Base-by-base conservation (phyloP, 2,113 vertebrate genomes). In the Hyperoodon ampullatus region DNA sequence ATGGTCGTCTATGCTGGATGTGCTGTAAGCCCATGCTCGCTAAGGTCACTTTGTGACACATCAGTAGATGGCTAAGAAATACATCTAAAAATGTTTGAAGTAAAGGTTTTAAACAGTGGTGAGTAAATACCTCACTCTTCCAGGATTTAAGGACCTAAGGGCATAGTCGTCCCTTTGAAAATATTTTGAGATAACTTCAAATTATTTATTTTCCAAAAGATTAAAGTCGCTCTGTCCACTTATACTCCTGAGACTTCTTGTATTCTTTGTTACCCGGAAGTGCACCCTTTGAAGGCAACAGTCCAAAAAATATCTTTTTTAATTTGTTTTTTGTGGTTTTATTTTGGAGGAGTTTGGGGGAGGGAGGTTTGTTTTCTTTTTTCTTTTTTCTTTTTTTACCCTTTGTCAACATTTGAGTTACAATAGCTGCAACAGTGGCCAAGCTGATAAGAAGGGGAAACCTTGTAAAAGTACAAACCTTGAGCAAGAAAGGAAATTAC, bases 371-470 rank as follows among this genome's bases (percentile, higher is more conserved):
- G 65, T 23, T 68, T 44, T 60, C 33, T 26, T 35, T 93, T 26
- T 35, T 93, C 28, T 66, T 47, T 50, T 89, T 50, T 89, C 65
- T 15, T n/a, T 23, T 16, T 80, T 21, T 9, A 9, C 23, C 35
- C 58, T 88, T 94, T 89, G 94, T 97, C 93, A 81, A 78, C 75
- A 88, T 81, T 72, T 88, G 55, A 90, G 93, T 65, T 61, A 97
- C 95, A 97, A 96, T 96, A 96, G 93, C 84, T 47, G 65, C 63
- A 7, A 63, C 90, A 7, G 26, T 42, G 55, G 92, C 90, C 93
- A 95, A 97, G 97, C 75, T 95, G 94, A 98, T 98, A 97, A 98
- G 95, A 97, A 85, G 68, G 39, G 42, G 66, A 93, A 90, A 66
- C 44, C 83, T 83, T 85, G 63, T 82, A 39, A 66, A 77, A 78